Base-by-base conservation (phyloP, 2,797 vertebrate genomes). In the Acanthopagrus latus region DNA sequence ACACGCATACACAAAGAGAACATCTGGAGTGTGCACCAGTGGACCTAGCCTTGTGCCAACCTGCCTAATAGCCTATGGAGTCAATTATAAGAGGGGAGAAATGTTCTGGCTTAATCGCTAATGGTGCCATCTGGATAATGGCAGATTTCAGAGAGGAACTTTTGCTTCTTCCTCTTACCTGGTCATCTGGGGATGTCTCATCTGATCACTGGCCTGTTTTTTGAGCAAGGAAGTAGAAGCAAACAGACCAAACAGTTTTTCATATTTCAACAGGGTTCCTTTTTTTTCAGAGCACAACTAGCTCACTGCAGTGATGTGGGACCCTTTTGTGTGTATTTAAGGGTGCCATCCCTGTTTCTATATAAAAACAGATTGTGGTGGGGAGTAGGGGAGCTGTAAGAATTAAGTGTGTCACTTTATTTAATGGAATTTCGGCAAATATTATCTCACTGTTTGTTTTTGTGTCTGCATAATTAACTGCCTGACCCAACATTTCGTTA, bases 61-160 rank as follows among this genome's bases (percentile, higher is more conserved):
- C 94, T 95, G 94, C 95, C 94, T 96, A 96, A 96, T 96, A 96
- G 95, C 93, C 95, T 96, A 96, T 96, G 95, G 95, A 95, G 94
- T 95, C 95, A 95, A 96, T 96, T 96, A 96, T 95, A 93, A 94
- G 93, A 94, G 93, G 91, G 92, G 91, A 95, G 93, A 95, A 95
- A 95, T 94, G 94, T 93, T 92, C 93, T 93, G 92, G 95, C 93
- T 94, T 93, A 94, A 95, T 94, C 91, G 91, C 94, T 96, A 95
- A 96, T 95, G 94, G 94, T 90, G 90, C 95, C 95, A 96, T 96
- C 95, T 96, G 95, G 95, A 95, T 94, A 95, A 95, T 92, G 93
- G 93, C 93, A 94, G 90, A 93, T 94, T 95, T 95, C 89, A 92
- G 86, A 90, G 88, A 90, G 92, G 87, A 93, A 93, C 91, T 92